These are phyloP conservation scores for Pseudococcus jackbeardsleyi DNA, from an alignment of 2,888 invertebrate species.

Conservation along the genomic window DNA sequence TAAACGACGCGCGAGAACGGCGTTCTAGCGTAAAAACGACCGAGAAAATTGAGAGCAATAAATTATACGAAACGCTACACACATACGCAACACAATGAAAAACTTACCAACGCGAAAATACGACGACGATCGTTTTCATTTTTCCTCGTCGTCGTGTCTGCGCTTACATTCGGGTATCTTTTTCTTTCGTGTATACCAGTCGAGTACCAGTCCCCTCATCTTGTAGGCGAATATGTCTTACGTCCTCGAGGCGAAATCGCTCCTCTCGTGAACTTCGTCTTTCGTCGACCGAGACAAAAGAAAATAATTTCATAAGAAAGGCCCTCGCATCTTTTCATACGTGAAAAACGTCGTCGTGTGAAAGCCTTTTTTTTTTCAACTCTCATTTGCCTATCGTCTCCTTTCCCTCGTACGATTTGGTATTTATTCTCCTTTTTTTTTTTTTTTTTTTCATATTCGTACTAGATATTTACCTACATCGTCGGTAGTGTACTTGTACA, in stretches of 20 bases:
- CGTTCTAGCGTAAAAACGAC: constrained; percentile 53
- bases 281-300: constrained; percentile 21
- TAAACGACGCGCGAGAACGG: constrained; percentile 47
- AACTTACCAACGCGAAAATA: constrained; percentile 19
- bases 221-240: background rate
- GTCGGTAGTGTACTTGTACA: background rate
- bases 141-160: background rate
- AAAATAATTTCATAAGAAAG: constrained; percentile 39
- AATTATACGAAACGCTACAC: constrained; percentile 48
- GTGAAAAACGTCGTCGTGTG: constrained; percentile 13
- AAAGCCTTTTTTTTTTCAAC: constrained; percentile 9
- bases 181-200: background rate
- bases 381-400: constrained; percentile 11
- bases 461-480: background rate
- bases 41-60: constrained; percentile 55
- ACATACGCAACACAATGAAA: constrained; percentile 48
- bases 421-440: background rate
- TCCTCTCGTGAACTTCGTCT: background rate
- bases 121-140: constrained; percentile 42
- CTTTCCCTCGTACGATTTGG: background rate
- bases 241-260: constrained; percentile 11
- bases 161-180: background rate
- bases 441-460: background rate
- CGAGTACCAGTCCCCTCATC: background rate
- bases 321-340: background rate